Evolutionary conservation across 2,113 vertebrate genomes (phyloP).

Genomic region (Emberiza fucata): DNA sequence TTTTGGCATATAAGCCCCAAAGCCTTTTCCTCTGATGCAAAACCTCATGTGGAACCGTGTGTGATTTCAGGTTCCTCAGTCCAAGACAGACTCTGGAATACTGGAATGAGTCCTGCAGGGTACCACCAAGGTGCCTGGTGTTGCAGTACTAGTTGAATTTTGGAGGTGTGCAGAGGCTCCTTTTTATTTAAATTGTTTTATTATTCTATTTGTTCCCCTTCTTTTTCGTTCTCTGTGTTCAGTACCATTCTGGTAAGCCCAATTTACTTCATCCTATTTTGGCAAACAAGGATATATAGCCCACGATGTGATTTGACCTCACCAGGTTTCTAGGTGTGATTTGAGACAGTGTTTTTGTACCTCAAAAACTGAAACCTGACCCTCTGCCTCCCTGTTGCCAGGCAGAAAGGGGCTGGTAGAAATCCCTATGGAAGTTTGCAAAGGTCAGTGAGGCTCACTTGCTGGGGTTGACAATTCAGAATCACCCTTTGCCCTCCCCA

Average conservation of each 20-base stretch:
- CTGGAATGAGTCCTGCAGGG: not conserved
- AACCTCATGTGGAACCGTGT: not conserved
- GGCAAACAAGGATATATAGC: not conserved
- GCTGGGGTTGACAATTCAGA: not conserved
- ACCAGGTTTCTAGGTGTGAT: not conserved
- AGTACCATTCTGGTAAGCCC: not conserved
- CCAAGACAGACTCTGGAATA: not conserved
- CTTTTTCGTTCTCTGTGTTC: not conserved
- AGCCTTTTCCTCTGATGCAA: not conserved
- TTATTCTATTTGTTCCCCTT: not conserved
- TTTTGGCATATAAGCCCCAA: not conserved
- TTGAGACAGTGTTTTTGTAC: not conserved
- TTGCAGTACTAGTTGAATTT: not conserved
- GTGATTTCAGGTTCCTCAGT: not conserved
- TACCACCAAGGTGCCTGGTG: not conserved
- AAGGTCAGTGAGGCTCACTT: not conserved
- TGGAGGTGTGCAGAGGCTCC: not conserved
- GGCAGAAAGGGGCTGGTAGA: not conserved
- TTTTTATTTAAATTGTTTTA: not conserved
- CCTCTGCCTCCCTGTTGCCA: not conserved
- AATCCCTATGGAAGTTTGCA: not conserved
- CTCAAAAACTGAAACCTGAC: not conserved
- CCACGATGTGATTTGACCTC: not conserved
- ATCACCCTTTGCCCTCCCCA: not conserved
- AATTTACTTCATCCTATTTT: not conserved